Evolutionary conservation across 2,113 vertebrate genomes (phyloP).

Genomic region (Sceloporus tristichus): DNA sequence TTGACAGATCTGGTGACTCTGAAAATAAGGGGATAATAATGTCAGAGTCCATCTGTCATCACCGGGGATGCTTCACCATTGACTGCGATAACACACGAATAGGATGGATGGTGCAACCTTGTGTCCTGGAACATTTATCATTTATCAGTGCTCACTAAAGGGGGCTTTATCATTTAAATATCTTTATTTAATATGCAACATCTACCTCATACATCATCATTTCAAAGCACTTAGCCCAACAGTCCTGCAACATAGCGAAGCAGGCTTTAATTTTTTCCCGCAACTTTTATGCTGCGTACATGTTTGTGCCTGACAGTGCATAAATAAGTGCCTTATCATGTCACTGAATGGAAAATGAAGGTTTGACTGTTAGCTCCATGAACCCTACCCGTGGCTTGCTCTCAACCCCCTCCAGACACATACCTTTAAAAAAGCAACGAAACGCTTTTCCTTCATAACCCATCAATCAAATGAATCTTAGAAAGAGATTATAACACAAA

Average conservation of each 20-base stretch:
- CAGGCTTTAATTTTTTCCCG: constrained; percentile 80
- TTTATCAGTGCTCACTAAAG: constrained; percentile 84
- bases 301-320: constrained; percentile 77
- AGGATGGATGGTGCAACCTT: constrained; percentile 88
- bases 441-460: background rate
- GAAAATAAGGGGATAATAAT: constrained; percentile 88
- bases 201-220: constrained; percentile 94
- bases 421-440: constrained; percentile 40
- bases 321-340: constrained; percentile 76
- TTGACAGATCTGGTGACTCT: constrained; percentile 80
- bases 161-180: constrained; percentile 93
- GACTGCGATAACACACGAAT: constrained; percentile 89
- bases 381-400: background rate
- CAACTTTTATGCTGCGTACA: constrained; percentile 77
- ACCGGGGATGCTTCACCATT: constrained; percentile 89
- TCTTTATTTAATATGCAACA: constrained; percentile 91
- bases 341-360: constrained; percentile 65
- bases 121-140: constrained; percentile 83
- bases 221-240: constrained; percentile 95
- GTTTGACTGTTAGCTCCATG: constrained; percentile 56
- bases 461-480: constrained; percentile 39
- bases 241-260: constrained; percentile 77
- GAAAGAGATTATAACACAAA: background rate
- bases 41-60: constrained; percentile 93
- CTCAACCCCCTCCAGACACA: constrained; percentile 10